phyloP scores from a whole-genome alignment of 2,888 invertebrate species.

The Drosophila buzzatii region DNA sequence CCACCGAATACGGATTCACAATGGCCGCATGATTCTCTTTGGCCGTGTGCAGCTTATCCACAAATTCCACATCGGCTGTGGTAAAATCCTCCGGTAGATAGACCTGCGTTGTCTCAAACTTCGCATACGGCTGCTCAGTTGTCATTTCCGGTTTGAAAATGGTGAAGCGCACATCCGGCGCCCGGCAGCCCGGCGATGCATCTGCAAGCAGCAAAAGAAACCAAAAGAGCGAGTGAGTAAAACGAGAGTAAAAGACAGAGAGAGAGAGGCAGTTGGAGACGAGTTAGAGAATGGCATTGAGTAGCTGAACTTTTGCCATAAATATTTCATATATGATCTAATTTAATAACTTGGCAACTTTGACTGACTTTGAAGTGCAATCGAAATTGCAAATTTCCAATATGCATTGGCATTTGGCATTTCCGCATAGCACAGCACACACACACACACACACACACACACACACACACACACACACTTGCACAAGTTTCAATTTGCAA shows the following conservation, averaged over 20 bases:
- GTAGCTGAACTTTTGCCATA: constrained; percentile 60
- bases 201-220: constrained; percentile 67
- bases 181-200: constrained; percentile 85
- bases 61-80: constrained; percentile 84
- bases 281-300: constrained; percentile 5
- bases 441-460: constrained; percentile 14
- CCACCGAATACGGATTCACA: constrained; percentile 84
- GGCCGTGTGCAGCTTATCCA: constrained; percentile 82
- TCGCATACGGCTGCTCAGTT: constrained; percentile 84
- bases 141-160: constrained; percentile 83
- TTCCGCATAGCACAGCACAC: constrained; percentile 32
- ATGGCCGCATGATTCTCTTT: constrained; percentile 82
- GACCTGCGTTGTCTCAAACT: constrained; percentile 84
- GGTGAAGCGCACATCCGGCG: constrained; percentile 85
- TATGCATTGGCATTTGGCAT: constrained; percentile 73
- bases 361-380: constrained; percentile 75
- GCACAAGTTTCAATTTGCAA: constrained; percentile 59
- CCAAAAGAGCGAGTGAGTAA: background rate
- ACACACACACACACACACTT: background rate
- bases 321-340: constrained; percentile 79
- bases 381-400: constrained; percentile 78
- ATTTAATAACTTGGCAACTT: constrained; percentile 74
- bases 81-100: constrained; percentile 85
- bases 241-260: background rate
- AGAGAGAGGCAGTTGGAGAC: background rate